A percentile compares a stretch with the other conserved stretches of the same genome.
Evolutionary conservation across 2,113 vertebrate genomes (phyloP).

Genomic region (Coracopsis vasa): DNA sequence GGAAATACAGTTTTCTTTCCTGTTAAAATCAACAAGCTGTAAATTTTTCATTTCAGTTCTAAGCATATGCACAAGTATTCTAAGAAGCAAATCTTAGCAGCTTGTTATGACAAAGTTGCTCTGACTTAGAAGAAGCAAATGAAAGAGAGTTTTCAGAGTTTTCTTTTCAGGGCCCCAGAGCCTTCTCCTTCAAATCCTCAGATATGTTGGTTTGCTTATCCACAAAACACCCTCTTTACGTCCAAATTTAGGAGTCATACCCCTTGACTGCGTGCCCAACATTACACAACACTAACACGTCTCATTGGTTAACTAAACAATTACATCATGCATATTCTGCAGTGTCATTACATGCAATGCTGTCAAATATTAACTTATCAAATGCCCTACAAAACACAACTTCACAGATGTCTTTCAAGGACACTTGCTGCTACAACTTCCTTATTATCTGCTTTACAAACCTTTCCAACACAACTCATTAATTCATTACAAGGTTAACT

Average conservation of each 20-base stretch:
- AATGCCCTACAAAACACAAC: background rate
- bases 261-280: background rate
- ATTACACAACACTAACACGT: background rate
- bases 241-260: background rate
- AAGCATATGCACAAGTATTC: background rate
- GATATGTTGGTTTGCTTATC: background rate
- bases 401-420: background rate
- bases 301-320: background rate
- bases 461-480: constrained; percentile 26
- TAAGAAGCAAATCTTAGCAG: background rate
- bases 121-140: background rate
- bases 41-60: background rate
- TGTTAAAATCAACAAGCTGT: background rate
- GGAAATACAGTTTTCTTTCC: background rate
- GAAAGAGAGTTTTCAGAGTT: background rate
- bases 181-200: background rate
- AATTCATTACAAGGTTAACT: constrained; percentile 44
- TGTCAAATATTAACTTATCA: constrained; percentile 32
- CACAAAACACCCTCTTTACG: background rate
- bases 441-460: constrained; percentile 25
- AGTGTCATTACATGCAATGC: background rate
- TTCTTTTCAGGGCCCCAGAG: background rate
- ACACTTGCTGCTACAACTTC: background rate
- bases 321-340: background rate
- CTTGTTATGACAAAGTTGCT: background rate